phyloP scores from a whole-genome alignment of 2,888 invertebrate species.

The Tenthredo amoena region DNA sequence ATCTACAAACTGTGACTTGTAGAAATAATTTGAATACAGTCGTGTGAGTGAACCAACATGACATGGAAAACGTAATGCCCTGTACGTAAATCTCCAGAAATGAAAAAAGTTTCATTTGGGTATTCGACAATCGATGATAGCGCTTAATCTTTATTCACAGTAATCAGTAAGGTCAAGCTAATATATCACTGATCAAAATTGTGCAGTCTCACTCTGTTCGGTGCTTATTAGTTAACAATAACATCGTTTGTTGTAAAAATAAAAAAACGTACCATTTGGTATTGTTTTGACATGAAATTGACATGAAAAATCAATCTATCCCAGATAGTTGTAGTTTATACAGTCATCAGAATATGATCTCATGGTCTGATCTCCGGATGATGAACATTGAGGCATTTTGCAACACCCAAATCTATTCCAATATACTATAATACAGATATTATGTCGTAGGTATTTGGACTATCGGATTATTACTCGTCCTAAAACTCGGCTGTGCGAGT shows the following conservation, averaged over 20 bases:
- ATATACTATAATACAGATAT: too few species aligned
- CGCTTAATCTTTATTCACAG: neutral
- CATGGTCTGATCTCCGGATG: neutral
- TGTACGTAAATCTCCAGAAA: neutral
- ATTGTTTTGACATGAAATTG: neutral
- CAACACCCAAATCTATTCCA: neutral
- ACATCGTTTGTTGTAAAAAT: neutral
- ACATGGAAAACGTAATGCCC: neutral
- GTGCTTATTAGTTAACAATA: neutral
- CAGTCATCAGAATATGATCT: neutral
- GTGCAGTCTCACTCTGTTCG: neutral
- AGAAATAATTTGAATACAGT: too few species aligned
- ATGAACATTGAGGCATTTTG: neutral
- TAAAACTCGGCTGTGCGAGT: too few species aligned
- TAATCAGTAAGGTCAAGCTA: neutral
- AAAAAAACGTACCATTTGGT: neutral
- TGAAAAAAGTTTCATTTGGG: neutral
- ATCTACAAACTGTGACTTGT: neutral
- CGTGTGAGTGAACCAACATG: neutral
- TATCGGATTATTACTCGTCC: too few species aligned
- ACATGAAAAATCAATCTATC: too few species aligned
- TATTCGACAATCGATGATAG: neutral
- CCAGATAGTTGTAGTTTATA: neutral
- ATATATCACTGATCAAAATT: neutral
- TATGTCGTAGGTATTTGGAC: too few species aligned